Conservation (phyloP, 2,797 vertebrate species). For the Pogonophryne albipinna region DNA sequence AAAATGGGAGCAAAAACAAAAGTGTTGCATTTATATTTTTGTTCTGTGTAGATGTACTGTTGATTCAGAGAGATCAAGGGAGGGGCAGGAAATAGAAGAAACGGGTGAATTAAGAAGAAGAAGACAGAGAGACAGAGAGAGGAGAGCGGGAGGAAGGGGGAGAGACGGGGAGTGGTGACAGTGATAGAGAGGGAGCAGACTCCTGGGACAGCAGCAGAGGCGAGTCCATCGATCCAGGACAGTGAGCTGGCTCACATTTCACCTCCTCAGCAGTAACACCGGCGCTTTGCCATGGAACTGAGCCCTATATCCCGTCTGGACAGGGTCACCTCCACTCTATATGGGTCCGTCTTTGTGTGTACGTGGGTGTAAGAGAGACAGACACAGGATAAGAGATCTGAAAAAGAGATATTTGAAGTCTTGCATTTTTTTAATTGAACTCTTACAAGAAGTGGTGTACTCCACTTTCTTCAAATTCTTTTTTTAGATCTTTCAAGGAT, state of each 20-base stretch:
- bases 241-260: conserved; percentile 77
- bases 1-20: too few relatives aligned
- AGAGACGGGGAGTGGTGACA: conserved; percentile 67
- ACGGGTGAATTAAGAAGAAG: conserved; percentile 13
- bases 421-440: not conserved
- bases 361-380: conserved; percentile 19
- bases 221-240: conserved; percentile 80
- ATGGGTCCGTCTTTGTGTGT: conserved; percentile 39
- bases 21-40: too few relatives aligned
- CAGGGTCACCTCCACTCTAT: conserved; percentile 77
- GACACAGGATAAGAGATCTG: conserved; percentile 39
- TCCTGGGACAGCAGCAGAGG: conserved; percentile 73
- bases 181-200: conserved; percentile 72
- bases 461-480: not conserved
- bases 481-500: not conserved
- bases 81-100: not conserved
- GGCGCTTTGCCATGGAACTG: conserved; percentile 69
- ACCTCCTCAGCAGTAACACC: conserved; percentile 76
- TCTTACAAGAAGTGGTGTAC: not conserved
- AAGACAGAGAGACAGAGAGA: conserved; percentile 2
- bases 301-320: conserved; percentile 76
- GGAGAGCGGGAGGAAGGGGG: conserved; percentile 45
- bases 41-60: not conserved
- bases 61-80: not conserved
- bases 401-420: conserved; percentile 7